Evolutionary conservation across 2,888 invertebrate species (phyloP).

Genomic region (Netelia fuscicornis): DNA sequence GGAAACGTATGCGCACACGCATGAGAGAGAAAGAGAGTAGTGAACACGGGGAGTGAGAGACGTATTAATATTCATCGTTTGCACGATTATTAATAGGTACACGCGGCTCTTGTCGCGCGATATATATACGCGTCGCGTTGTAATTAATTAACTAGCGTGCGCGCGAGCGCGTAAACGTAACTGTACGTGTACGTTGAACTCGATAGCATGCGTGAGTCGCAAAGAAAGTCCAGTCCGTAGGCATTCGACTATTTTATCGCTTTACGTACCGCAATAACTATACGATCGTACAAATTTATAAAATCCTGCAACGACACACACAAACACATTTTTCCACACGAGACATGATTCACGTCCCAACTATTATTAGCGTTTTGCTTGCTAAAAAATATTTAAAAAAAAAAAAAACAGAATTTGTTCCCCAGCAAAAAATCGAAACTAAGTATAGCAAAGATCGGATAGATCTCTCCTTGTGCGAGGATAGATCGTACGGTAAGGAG

Average conservation of each 20-base stretch:
- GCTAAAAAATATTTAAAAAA: not conserved
- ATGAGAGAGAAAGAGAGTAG: slow-evolving; percentile 7
- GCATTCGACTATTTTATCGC: not conserved
- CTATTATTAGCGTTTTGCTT: slow-evolving; percentile 44
- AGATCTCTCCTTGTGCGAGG: slow-evolving; percentile 1
- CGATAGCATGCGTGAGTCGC: not conserved
- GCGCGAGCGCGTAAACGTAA: not conserved
- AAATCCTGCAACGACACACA: not conserved
- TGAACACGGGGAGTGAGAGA: slow-evolving; percentile 11
- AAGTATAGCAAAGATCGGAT: slow-evolving; percentile 31
- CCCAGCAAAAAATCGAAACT: slow-evolving; percentile 1
- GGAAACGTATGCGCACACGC: not conserved
- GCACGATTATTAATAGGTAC: slow-evolving; percentile 64
- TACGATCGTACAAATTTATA: not conserved
- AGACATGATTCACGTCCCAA: slow-evolving; percentile 24
- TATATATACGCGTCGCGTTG: slow-evolving; percentile 41
- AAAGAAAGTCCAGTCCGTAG: not conserved
- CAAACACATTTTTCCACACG: not conserved
- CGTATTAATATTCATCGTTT: slow-evolving; percentile 65
- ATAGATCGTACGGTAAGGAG: not conserved
- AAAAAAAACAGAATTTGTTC: not conserved
- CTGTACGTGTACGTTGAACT: not conserved
- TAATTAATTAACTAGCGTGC: slow-evolving; percentile 64
- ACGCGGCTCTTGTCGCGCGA: slow-evolving; percentile 59
- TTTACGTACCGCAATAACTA: not conserved